Evolutionary conservation across 35 echinoderm and acorn worm genomes (phyloP).

Genomic region (Chiridota heheva): DNA sequence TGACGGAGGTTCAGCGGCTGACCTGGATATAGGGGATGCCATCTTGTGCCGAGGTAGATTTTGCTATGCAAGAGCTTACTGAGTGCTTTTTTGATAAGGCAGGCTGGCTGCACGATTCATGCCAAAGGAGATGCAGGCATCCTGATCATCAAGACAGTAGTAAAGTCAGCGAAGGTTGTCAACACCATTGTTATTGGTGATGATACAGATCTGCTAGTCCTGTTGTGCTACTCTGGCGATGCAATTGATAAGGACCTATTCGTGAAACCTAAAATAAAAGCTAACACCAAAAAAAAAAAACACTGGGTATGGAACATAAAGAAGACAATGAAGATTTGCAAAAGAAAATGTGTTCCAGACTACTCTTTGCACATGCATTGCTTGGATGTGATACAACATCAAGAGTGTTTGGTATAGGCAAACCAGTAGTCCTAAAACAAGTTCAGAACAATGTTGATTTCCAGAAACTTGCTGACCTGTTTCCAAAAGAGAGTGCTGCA

Average conservation of each 20-base stretch:
- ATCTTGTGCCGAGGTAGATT: constrained; percentile 34
- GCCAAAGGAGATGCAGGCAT: constrained; percentile 50
- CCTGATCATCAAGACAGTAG: constrained; percentile 50
- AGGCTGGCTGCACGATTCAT: constrained; percentile 38
- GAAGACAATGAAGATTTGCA: not conserved
- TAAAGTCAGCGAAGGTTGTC: constrained; percentile 17
- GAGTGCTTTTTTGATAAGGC: not conserved
- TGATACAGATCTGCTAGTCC: constrained; percentile 39
- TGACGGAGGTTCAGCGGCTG: constrained; percentile 25
- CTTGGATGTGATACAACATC: constrained; percentile 62
- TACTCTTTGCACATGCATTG: constrained; percentile 51
- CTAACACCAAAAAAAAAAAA: constrained; percentile 28
- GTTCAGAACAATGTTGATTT: constrained; percentile 14
- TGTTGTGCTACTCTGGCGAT: constrained; percentile 37
- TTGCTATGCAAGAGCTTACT: constrained; percentile 64
- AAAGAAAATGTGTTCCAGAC: not conserved
- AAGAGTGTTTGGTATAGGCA: constrained; percentile 44
- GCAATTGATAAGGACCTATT: not conserved
- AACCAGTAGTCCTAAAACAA: constrained; percentile 17
- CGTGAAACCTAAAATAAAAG: constrained; percentile 43
- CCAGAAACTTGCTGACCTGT: constrained; percentile 21
- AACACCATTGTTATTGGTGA: constrained; percentile 51
- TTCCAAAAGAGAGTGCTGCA: constrained; percentile 6
- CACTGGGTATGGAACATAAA: constrained; percentile 54
- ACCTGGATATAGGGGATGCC: constrained; percentile 8